Percentiles rank a stretch among this genome's conserved stretches.
Conservation (phyloP, 2,113 vertebrate species). For the Delphinapterus leucas region DNA sequence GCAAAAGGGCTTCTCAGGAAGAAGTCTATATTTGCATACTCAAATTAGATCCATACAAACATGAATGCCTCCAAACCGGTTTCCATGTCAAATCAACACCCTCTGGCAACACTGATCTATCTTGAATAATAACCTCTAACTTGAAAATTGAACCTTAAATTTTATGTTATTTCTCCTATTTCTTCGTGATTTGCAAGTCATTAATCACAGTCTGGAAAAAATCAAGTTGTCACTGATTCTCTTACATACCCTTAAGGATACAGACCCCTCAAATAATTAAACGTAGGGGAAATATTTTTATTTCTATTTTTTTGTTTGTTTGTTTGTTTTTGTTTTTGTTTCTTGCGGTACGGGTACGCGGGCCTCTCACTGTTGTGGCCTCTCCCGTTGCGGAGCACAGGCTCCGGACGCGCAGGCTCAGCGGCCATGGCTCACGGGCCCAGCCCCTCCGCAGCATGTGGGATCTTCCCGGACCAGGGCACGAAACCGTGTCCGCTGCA, state of each 20-base stretch:
- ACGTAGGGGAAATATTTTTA: slow-evolving; percentile 13
- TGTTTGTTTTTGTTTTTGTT: too few relatives aligned
- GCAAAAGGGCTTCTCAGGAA: slow-evolving; percentile 41
- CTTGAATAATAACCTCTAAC: not conserved
- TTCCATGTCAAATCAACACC: not conserved
- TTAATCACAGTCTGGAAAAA: slow-evolving; percentile 52
- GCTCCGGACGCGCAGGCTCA: too few relatives aligned
- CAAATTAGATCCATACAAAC: slow-evolving; percentile 34
- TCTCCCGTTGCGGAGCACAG: too few relatives aligned
- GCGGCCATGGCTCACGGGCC: too few relatives aligned
- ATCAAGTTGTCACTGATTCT: slow-evolving; percentile 20
- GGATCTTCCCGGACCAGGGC: too few relatives aligned
- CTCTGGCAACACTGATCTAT: not conserved
- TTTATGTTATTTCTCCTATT: slow-evolving; percentile 23
- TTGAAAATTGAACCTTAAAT: slow-evolving; percentile 34
- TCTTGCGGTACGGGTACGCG: too few relatives aligned
- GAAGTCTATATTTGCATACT: slow-evolving; percentile 34
- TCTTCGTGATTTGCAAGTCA: slow-evolving; percentile 40
- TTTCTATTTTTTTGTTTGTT: too few relatives aligned
- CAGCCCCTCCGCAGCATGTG: too few relatives aligned
- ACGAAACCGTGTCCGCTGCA: too few relatives aligned
- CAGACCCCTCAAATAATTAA: slow-evolving; percentile 5
- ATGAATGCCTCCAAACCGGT: not conserved
- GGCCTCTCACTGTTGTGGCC: too few relatives aligned
- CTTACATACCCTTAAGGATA: not conserved